These are phyloP conservation scores for Eclectus roratus DNA, from an alignment of 2,113 vertebrate species.

Conservation along the genomic window DNA sequence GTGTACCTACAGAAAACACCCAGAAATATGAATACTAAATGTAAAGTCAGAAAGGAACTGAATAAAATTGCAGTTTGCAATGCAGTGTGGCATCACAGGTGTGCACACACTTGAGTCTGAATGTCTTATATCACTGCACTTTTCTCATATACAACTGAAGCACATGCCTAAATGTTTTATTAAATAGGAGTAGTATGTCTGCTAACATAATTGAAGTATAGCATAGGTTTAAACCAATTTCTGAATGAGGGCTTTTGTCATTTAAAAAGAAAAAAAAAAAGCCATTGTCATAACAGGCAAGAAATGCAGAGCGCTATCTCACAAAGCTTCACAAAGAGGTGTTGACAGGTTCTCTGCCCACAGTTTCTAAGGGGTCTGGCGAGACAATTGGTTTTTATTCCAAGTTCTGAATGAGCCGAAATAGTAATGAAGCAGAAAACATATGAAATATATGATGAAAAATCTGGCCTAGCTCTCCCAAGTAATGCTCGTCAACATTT, in stretches of 20 bases:
- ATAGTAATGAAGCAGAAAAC: not conserved
- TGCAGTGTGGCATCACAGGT: not conserved
- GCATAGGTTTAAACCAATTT: not conserved
- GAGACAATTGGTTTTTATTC: not conserved
- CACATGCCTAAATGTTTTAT: not conserved
- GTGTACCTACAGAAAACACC: not conserved
- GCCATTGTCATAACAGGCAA: not conserved
- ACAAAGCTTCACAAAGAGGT: not conserved
- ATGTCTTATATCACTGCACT: not conserved
- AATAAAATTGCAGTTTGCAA: not conserved
- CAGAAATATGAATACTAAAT: not conserved
- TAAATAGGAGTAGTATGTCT: not conserved
- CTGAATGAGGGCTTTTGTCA: not conserved
- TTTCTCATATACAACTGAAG: not conserved
- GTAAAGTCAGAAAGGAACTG: not conserved
- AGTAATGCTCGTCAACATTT: not conserved
- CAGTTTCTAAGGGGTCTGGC: not conserved
- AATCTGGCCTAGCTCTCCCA: not conserved
- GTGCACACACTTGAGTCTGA: not conserved
- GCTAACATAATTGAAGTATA: not conserved
- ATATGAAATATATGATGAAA: not conserved
- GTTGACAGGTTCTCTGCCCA: not conserved
- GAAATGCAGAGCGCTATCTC: not conserved
- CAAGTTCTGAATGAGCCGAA: not conserved
- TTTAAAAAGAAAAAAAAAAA: not conserved